Evolutionary conservation across 1,140 invertebrate genomes (phyloP), one percentile per base, ranked within the genome.

Genomic region (Calephelis nemesis): DNA sequence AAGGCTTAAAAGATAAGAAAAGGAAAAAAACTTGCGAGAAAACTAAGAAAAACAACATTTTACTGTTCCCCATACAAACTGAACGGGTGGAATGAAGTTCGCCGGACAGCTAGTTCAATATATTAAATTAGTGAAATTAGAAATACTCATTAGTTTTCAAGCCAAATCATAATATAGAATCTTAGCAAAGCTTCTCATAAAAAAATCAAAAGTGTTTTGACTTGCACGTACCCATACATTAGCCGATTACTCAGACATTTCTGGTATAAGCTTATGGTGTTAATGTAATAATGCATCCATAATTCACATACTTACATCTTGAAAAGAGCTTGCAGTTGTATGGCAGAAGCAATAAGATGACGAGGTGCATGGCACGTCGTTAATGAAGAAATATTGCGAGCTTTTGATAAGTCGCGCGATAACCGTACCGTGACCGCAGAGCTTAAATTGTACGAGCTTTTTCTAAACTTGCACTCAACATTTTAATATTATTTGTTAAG

Each of bases 381-480:
- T 91, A 91, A 91, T 91, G 88, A 89, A 89, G 88, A 91, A 89
- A 91, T 91, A 91, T 91, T 82, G 84, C 85, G 65, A 68, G 73
- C 74, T 79, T 78, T 75, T 84, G 88, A 89, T 90, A 87, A 85
- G 73, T 72, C 73, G 70, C 73, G 70, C 75, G 88, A 89, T 89
- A 88, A 79, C 69, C 65, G 80, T 73, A 74, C 76, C 83, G 80
- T 68, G 75, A 71, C 75, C 19, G 19, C 15, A 19, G 74, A 67
- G 73, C 74, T 75, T 72, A 78, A 85, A 85, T 87, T 86, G 82
- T 83, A 79, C 74, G 49, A 63, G 60, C 54, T 68, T 72, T 74
- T 19, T 19, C 19, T 19, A 19, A 19, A 19, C 0, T 19, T 19
- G 19, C 19, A 19, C 19, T 19, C 19, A 0, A 1, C 19, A 19